Percentiles rank a stretch among this genome's conserved stretches.
These are phyloP conservation scores for Hormiphora californensis DNA, from an alignment of 37 sponge, comb jelly and placozoan species.

Conservation along the genomic window DNA sequence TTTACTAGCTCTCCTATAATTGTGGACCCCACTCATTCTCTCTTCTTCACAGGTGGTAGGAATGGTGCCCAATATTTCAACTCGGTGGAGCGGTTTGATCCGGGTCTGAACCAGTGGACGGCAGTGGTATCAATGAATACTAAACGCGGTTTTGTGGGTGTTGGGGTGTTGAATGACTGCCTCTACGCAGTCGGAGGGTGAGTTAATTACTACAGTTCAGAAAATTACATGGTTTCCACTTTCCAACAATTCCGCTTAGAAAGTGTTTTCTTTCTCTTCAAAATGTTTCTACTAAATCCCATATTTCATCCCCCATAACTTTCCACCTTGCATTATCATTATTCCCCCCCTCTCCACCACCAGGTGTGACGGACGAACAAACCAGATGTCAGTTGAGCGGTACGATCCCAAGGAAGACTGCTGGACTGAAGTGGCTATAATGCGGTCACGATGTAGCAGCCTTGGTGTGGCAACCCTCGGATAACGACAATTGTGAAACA, in stretches of 20 bases:
- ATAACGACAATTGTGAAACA: too few relatives aligned
- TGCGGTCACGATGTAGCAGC: constrained; percentile 23
- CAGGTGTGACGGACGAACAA: constrained; percentile 26
- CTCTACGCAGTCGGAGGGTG: constrained; percentile 20
- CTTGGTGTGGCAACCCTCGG: constrained; percentile 16
- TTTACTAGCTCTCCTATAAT: too few relatives aligned
- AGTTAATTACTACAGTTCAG: background rate
- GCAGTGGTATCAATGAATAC: constrained; percentile 65
- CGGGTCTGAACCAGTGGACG: constrained; percentile 67
- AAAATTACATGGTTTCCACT: too few relatives aligned
- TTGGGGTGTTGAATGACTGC: constrained; percentile 13
- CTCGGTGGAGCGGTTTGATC: constrained; percentile 74
- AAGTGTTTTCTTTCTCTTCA: too few relatives aligned
- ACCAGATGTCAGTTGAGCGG: constrained; percentile 29
- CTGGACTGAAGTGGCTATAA: constrained; percentile 24
- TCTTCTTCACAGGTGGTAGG: constrained; percentile 38
- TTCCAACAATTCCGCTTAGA: too few relatives aligned
- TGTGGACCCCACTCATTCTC: too few relatives aligned
- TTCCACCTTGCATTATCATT: too few relatives aligned
- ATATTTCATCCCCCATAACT: too few relatives aligned
- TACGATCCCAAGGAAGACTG: constrained; percentile 34
- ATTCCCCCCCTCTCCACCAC: too few relatives aligned
- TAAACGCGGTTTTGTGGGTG: constrained; percentile 75
- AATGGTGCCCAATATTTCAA: constrained; percentile 79
- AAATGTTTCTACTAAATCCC: too few relatives aligned